phyloP scores from a whole-genome alignment of 2,888 invertebrate genomes.

The Byasa hedistus region DNA sequence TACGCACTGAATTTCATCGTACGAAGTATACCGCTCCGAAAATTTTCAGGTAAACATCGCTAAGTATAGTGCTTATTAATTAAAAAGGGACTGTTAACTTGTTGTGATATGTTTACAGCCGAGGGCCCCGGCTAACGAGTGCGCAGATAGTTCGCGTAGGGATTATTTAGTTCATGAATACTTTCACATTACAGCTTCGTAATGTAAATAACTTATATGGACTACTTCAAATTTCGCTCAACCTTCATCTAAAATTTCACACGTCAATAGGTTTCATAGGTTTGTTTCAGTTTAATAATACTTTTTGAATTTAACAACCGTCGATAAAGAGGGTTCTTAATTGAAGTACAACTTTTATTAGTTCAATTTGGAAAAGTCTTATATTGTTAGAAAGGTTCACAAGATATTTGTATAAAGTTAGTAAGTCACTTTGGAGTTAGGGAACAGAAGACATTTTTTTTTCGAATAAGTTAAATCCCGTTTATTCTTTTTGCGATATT shows the following conservation, averaged over 20 bases:
- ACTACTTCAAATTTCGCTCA: conserved; percentile 7
- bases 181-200: conserved; percentile 18
- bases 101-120: conserved; percentile 41
- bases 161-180: conserved; percentile 27
- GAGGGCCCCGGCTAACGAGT: conserved; percentile 35
- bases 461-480: no score
- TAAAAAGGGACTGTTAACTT: conserved; percentile 42
- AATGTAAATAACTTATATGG: conserved; percentile 16
- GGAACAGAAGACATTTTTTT: no score
- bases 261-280: not conserved
- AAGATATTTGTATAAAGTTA: no score
- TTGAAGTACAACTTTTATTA: no score
- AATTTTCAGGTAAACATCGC: conserved; percentile 37
- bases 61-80: conserved; percentile 42
- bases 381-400: no score
- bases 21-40: conserved; percentile 31
- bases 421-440: no score
- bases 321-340: no score
- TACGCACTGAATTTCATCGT: conserved; percentile 22
- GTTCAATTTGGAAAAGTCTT: no score
- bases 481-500: no score
- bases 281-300: not conserved
- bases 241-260: conserved; percentile 1
- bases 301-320: no score
- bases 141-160: conserved; percentile 33